These are phyloP conservation scores for Nephrotoma appendiculata DNA, from an alignment of 2,888 invertebrate species.

Conservation along the genomic window DNA sequence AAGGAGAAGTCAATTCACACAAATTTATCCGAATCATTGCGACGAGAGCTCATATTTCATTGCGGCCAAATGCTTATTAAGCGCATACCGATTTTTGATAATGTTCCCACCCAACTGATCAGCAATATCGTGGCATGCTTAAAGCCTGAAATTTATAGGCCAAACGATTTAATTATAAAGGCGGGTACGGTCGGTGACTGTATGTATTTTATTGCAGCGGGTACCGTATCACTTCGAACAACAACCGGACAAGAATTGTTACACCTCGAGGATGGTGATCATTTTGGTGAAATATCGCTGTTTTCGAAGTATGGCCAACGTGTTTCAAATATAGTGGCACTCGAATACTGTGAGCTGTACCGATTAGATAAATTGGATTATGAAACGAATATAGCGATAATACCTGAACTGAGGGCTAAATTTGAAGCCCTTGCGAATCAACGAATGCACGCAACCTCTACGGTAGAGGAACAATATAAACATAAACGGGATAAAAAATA, in stretches of 20 bases:
- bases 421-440: not conserved
- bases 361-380: conserved; percentile 21
- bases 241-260: conserved; percentile 45
- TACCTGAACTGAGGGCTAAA: not conserved
- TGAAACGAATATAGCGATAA: not conserved
- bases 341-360: conserved; percentile 31
- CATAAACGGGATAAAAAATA: not conserved
- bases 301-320: conserved; percentile 14
- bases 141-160: conserved; percentile 41
- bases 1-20: conserved; percentile 38
- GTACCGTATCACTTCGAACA: conserved; percentile 45
- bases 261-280: conserved; percentile 40
- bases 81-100: conserved; percentile 39
- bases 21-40: conserved; percentile 33
- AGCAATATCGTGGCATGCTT: conserved; percentile 38
- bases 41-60: not conserved
- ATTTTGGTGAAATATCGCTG: conserved; percentile 36
- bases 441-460: not conserved
- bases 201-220: conserved; percentile 48
- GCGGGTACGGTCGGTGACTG: conserved; percentile 43
- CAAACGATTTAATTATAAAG: conserved; percentile 43
- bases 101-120: conserved; percentile 35
- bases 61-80: conserved; percentile 31
- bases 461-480: not conserved
- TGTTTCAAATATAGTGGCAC: conserved; percentile 29